Percentiles rank a stretch among this genome's conserved stretches.
Evolutionary conservation across 1,140 invertebrate genomes (phyloP).

Genomic region (Thalassaphorura encarpata): DNA sequence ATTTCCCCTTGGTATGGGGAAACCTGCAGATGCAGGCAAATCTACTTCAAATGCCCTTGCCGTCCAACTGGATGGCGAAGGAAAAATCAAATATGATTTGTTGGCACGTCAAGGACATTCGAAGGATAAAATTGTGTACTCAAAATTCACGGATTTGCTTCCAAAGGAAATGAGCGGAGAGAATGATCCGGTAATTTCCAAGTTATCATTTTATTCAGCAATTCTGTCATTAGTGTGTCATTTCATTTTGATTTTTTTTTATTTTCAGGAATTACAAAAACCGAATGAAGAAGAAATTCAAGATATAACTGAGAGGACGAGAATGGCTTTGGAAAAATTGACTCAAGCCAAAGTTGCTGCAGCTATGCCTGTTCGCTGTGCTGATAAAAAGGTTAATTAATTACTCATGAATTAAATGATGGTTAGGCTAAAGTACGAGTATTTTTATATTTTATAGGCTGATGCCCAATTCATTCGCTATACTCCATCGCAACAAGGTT

Average conservation of each 20-base stretch:
- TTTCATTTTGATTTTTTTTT: neutral
- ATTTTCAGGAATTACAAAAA: conserved; percentile 52
- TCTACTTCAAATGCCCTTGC: conserved; percentile 81
- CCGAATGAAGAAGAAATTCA: conserved; percentile 74
- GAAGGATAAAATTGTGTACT: conserved; percentile 96
- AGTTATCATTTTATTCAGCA: too few relatives aligned
- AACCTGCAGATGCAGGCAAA: conserved; percentile 46
- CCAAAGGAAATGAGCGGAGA: conserved; percentile 86
- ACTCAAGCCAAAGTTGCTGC: conserved; percentile 84
- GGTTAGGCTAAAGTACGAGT: neutral
- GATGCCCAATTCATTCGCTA: conserved; percentile 96
- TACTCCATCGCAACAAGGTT: conserved; percentile 93
- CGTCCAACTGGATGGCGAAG: conserved; percentile 82
- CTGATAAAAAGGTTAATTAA: conserved; percentile 59
- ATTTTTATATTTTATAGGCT: conserved; percentile 39
- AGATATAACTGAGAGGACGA: conserved; percentile 77
- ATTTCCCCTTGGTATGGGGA: conserved; percentile 82
- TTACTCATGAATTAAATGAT: neutral
- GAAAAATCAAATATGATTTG: conserved; percentile 94
- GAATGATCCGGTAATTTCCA: conserved; percentile 58
- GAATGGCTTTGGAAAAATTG: conserved; percentile 70
- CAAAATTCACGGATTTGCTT: conserved; percentile 84
- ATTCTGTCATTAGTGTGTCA: neutral
- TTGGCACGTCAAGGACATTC: conserved; percentile 88
- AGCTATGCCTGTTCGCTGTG: conserved; percentile 83